Evolutionary conservation across 2,113 vertebrate genomes (phyloP).

Genomic region (Gymnogyps californianus): DNA sequence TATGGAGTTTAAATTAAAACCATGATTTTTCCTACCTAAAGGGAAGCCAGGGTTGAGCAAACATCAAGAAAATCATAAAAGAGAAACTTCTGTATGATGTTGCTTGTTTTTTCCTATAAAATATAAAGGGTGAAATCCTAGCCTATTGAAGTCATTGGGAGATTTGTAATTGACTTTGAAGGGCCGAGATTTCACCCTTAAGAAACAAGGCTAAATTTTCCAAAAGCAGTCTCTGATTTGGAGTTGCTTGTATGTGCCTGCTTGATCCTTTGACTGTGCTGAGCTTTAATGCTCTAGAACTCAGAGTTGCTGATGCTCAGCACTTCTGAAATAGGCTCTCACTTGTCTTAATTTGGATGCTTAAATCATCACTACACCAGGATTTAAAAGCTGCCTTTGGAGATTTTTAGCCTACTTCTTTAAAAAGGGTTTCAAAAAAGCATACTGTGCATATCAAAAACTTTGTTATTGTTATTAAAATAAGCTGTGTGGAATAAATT

Average conservation of each 20-base stretch:
- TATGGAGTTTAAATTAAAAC: constrained; percentile 66
- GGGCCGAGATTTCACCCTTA: constrained; percentile 49
- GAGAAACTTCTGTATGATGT: constrained; percentile 64
- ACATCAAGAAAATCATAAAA: constrained; percentile 64
- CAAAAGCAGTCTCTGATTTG: constrained; percentile 25
- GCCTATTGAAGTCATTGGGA: constrained; percentile 61
- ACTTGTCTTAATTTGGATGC: constrained; percentile 44
- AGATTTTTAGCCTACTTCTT: constrained; percentile 43
- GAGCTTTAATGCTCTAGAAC: constrained; percentile 15
- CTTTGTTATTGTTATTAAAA: constrained; percentile 39
- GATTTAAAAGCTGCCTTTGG: constrained; percentile 7
- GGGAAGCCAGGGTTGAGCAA: constrained; percentile 53
- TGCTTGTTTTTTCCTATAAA: constrained; percentile 60
- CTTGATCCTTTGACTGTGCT: background rate
- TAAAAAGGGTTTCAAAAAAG: background rate
- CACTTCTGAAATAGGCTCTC: constrained; percentile 16
- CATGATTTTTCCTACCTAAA: constrained; percentile 62
- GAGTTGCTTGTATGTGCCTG: background rate
- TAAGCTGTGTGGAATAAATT: constrained; percentile 3
- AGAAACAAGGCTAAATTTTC: constrained; percentile 43
- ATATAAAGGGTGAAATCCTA: constrained; percentile 62
- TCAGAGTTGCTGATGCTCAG: constrained; percentile 44
- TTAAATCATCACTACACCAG: constrained; percentile 33
- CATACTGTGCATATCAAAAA: background rate
- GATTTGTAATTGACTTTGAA: constrained; percentile 61